Evolutionary conservation across 2,113 vertebrate genomes (phyloP).

Genomic region (Muscicapa adusta): DNA sequence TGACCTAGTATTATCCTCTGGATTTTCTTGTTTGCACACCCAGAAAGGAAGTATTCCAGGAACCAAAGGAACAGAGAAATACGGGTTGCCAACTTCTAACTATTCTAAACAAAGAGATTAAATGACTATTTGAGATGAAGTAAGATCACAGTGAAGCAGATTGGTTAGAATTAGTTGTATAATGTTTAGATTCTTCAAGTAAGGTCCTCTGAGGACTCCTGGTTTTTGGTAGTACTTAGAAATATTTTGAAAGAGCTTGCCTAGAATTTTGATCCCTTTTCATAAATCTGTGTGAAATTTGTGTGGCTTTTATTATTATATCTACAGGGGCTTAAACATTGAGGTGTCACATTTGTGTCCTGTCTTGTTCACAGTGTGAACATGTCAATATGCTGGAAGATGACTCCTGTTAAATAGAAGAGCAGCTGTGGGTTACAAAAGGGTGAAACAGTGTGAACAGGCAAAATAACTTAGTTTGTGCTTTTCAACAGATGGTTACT

Average conservation of each 20-base stretch:
- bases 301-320: neutral
- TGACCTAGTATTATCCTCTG: neutral
- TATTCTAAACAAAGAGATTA: neutral
- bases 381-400: neutral
- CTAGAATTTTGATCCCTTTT: neutral
- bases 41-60: neutral
- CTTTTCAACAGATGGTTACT: neutral
- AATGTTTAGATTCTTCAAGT: neutral
- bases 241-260: neutral
- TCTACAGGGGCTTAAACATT: neutral
- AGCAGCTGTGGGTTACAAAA: neutral
- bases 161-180: neutral
- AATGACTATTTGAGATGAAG: neutral
- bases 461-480: neutral
- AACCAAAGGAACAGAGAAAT: neutral
- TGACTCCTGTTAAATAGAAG: neutral
- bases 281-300: neutral
- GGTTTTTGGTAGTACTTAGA: neutral
- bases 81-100: neutral
- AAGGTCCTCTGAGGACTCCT: neutral
- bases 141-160: neutral
- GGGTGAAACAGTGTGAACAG: neutral
- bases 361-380: neutral
- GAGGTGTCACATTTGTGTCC: neutral
- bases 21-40: neutral